These are phyloP conservation scores for Ceratitis capitata DNA, from an alignment of 1,140 invertebrate species.

Conservation along the genomic window DNA sequence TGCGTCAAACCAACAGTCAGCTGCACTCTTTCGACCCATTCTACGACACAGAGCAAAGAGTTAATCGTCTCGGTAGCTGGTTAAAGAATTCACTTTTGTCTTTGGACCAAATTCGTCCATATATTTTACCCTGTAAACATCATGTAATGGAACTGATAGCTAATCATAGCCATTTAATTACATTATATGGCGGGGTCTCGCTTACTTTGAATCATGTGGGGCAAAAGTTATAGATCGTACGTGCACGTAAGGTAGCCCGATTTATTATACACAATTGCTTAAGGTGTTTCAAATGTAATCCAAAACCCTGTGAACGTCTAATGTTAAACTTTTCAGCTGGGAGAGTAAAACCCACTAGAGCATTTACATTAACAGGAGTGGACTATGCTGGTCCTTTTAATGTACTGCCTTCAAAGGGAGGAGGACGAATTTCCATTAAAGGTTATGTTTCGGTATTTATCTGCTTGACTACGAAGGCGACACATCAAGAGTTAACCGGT, in stretches of 20 bases:
- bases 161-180: neutral
- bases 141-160: neutral
- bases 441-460: slow-evolving; percentile 5
- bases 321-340: neutral
- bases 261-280: neutral
- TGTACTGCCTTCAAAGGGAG: neutral
- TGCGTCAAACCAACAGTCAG: too few species aligned
- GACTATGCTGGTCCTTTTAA: neutral
- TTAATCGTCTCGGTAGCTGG: neutral
- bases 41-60: neutral
- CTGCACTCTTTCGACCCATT: neutral
- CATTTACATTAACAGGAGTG: neutral
- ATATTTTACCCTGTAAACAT: neutral
- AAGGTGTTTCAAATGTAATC: neutral
- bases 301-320: neutral
- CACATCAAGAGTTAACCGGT: neutral
- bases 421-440: neutral
- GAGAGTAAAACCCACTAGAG: neutral
- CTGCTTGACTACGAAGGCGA: neutral
- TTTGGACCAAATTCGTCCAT: neutral
- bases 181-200: neutral
- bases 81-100: neutral
- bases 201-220: neutral
- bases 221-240: neutral
- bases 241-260: neutral